These are phyloP conservation scores for Erebia aethiops DNA, from an alignment of 2,888 invertebrate genomes.

Conservation along the genomic window DNA sequence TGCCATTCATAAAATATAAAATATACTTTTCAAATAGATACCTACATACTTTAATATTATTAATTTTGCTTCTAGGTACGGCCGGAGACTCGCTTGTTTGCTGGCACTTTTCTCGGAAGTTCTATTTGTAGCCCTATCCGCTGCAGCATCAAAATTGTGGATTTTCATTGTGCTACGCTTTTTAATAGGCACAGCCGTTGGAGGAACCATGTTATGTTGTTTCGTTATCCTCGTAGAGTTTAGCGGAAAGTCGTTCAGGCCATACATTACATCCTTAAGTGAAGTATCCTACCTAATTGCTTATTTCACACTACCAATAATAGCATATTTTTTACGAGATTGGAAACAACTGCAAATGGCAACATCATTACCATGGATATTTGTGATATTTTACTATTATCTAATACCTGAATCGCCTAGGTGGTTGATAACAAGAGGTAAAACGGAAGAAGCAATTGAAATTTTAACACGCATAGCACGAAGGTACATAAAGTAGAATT, in stretches of 20 bases:
- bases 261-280: constrained; percentile 79
- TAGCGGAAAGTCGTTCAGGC: constrained; percentile 80
- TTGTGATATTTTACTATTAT: constrained; percentile 85
- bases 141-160: constrained; percentile 82
- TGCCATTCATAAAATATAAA: no score
- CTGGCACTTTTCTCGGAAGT: constrained; percentile 82
- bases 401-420: constrained; percentile 90
- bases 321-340: constrained; percentile 83
- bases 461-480: constrained; percentile 86
- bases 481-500: constrained; percentile 48
- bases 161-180: constrained; percentile 84
- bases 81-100: constrained; percentile 84
- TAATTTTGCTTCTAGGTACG: constrained; percentile 76
- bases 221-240: constrained; percentile 86
- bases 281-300: constrained; percentile 82
- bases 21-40: no score
- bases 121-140: constrained; percentile 80
- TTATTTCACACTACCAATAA: constrained; percentile 79
- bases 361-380: constrained; percentile 76
- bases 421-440: constrained; percentile 88
- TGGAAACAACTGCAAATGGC: constrained; percentile 84
- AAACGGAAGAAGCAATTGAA: constrained; percentile 82
- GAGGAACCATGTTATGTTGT: constrained; percentile 86
- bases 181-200: constrained; percentile 83
- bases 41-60: no score